Conservation (phyloP, 2,888 invertebrate species). For the Plutella xylostella region DNA sequence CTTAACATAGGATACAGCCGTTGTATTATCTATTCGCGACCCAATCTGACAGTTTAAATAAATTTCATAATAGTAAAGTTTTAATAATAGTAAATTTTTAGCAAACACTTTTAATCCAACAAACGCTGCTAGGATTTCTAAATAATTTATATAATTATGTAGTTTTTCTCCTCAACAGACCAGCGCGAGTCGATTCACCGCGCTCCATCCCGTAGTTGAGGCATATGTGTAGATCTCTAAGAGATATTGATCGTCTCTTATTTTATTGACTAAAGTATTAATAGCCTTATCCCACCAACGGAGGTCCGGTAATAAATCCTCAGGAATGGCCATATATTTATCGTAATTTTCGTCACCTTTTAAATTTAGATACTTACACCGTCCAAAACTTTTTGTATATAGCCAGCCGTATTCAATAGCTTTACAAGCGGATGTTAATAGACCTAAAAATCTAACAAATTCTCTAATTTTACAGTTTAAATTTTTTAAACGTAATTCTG, state of each 20-base stretch:
- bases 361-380: conserved; percentile 1
- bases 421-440: background rate
- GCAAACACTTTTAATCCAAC: conserved; percentile 7
- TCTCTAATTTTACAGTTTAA: background rate
- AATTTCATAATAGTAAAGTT: too few relatives aligned
- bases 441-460: background rate
- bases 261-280: too few relatives aligned
- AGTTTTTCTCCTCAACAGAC: background rate
- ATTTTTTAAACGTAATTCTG: background rate
- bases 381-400: conserved; percentile 3
- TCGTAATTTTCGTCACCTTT: conserved; percentile 2
- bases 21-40: conserved; percentile 6
- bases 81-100: background rate
- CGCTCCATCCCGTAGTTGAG: background rate
- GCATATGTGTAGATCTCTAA: conserved; percentile 4
- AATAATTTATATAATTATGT: conserved; percentile 4
- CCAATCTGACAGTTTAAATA: background rate
- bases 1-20: conserved; percentile 3
- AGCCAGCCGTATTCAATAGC: conserved; percentile 3
- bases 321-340: background rate
- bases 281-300: background rate
- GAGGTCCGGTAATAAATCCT: background rate
- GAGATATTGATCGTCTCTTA: background rate
- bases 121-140: conserved; percentile 7
- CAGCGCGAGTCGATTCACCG: background rate